Conservation (phyloP, 30 jellyfish, hydroid and myxozoan species). For the Morbakka virulenta region DNA sequence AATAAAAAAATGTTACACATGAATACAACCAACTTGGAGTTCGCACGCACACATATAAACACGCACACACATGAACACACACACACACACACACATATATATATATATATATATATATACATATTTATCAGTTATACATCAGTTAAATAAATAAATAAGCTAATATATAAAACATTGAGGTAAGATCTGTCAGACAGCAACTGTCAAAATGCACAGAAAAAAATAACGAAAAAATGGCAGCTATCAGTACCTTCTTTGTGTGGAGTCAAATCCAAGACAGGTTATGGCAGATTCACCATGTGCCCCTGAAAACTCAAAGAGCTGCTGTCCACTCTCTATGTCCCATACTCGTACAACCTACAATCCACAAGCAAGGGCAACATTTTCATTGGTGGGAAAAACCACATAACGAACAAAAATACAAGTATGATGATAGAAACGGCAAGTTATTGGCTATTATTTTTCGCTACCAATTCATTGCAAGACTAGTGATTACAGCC, state of each 20-base stretch:
- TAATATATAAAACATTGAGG: background rate
- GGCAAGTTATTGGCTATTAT: too few species aligned
- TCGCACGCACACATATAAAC: too few species aligned
- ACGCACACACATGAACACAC: too few species aligned
- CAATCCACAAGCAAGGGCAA: background rate
- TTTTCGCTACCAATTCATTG: too few species aligned
- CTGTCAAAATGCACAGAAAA: background rate
- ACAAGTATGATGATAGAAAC: too few species aligned
- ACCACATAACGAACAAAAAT: background rate
- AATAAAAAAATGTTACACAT: too few species aligned
- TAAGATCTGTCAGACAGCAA: background rate
- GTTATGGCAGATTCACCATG: constrained; percentile 80
- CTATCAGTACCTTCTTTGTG: constrained; percentile 72
- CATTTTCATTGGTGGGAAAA: background rate
- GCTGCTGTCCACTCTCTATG: constrained; percentile 70
- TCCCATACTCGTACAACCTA: constrained; percentile 94
- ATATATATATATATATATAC: too few species aligned
- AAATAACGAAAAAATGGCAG: background rate
- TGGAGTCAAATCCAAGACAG: constrained; percentile 80
- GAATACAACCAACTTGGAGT: too few species aligned
- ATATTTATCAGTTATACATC: too few species aligned
- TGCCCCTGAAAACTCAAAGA: constrained; percentile 85
- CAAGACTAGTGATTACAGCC: too few species aligned
- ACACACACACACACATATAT: too few species aligned
- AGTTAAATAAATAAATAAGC: too few species aligned